Evolutionary conservation across 2,888 invertebrate species (phyloP), one percentile per base, ranked within the genome.

Genomic region (Lepidonotus clava): DNA sequence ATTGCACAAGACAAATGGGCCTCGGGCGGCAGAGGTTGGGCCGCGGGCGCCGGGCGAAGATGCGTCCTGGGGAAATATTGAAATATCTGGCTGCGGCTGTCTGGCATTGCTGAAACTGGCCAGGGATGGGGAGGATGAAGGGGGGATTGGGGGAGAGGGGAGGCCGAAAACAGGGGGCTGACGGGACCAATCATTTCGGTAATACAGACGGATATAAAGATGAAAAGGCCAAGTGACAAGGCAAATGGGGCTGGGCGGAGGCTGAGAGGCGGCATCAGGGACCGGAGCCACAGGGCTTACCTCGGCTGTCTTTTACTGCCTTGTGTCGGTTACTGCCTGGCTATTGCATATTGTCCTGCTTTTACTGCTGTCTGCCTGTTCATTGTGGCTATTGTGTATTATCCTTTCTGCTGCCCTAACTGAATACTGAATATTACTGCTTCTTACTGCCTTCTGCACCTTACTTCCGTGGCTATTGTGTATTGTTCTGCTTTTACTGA

Each of bases 221-320:
- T 80, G 80, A 80, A 80, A 80, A 80, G 80, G 80, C 46, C 80
- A 80, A 80, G 80, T 80, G 80, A 80, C 80, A 80, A 80, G 80
- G 80, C 80, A 80, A 80, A 80, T 80, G 80, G 80, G 80, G 21
- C 80, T 24, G 46, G 41, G 46, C 46, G 51, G 80, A 51, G 32
- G 46, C 46, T 41, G 80, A 80, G 51, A 46, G 80, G 28, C 80
- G n/a, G n/a, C n/a, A n/a, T n/a, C n/a, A n/a, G n/a, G n/a, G n/a
- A n/a, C n/a, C n/a, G n/a, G n/a, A n/a, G n/a, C n/a, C n/a, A n/a
- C n/a, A n/a, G n/a, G n/a, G n/a, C n/a, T n/a, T n/a, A n/a, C n/a
- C n/a, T n/a, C n/a, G n/a, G n/a, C n/a, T n/a, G n/a, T n/a, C n/a
- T n/a, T n/a, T n/a, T n/a, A n/a, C n/a, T n/a, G n/a, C n/a, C n/a